Conservation (phyloP, 2,113 vertebrate species). For the Myocastor coypus region DNA sequence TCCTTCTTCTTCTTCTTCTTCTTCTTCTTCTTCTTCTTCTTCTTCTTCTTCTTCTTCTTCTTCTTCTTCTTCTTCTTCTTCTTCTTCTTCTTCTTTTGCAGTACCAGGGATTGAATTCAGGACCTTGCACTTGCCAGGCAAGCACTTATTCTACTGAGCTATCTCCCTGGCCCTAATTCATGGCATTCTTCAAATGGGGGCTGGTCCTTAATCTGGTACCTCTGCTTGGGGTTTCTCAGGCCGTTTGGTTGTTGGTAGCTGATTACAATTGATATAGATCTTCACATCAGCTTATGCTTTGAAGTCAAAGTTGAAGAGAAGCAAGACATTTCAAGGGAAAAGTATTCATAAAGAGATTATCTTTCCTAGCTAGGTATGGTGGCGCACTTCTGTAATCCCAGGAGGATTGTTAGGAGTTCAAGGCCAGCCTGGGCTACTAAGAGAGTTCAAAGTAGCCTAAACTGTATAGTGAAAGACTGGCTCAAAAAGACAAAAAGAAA, state of each 20-base stretch:
- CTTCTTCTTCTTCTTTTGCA: too few relatives aligned
- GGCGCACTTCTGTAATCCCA: not conserved
- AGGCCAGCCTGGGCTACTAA: not conserved
- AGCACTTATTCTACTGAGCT: too few relatives aligned
- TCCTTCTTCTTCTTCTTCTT: too few relatives aligned
- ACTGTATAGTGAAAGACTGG: not conserved
- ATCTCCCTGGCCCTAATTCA: too few relatives aligned
- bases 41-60: too few relatives aligned
- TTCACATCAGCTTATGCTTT: conserved; percentile 24
- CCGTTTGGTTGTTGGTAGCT: not conserved
- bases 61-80: too few relatives aligned
- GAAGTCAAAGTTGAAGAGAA: conserved; percentile 51
- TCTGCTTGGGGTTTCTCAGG: not conserved
- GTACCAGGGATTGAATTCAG: too few relatives aligned
- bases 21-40: too few relatives aligned
- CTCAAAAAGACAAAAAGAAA: not conserved
- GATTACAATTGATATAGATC: conserved; percentile 23
- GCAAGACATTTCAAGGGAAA: conserved; percentile 58
- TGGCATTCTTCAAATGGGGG: not conserved
- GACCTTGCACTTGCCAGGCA: too few relatives aligned
- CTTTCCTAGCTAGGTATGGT: not conserved
- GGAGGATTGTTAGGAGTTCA: not conserved
- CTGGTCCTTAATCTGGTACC: not conserved
- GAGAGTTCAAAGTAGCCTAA: not conserved
- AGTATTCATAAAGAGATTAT: not conserved